Conservation (phyloP, 2,113 vertebrate species). For the Pollachius pollachius region DNA sequence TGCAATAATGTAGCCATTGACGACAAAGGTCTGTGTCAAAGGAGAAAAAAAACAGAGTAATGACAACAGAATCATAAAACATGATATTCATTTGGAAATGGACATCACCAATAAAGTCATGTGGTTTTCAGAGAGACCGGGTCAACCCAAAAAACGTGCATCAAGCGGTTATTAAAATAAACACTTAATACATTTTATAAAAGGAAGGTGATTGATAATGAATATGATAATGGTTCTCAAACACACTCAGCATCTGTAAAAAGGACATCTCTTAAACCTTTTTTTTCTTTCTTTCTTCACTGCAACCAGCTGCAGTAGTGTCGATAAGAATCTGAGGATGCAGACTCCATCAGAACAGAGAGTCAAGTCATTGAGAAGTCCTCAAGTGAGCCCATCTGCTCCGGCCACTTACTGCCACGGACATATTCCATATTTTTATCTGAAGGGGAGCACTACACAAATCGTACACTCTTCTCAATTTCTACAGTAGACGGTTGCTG, state of each 20-base stretch:
- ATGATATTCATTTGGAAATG: slow-evolving; percentile 32
- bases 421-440: slow-evolving; percentile 43
- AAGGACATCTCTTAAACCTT: slow-evolving; percentile 19
- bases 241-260: slow-evolving; percentile 31
- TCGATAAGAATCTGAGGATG: slow-evolving; percentile 39
- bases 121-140: slow-evolving; percentile 56
- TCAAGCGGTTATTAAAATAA: slow-evolving; percentile 35
- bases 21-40: slow-evolving; percentile 35
- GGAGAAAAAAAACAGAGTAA: slow-evolving; percentile 12
- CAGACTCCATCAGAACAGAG: slow-evolving; percentile 27
- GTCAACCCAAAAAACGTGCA: slow-evolving; percentile 31
- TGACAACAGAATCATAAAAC: slow-evolving; percentile 14
- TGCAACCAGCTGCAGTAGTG: slow-evolving; percentile 70
- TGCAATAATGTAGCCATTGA: slow-evolving; percentile 58
- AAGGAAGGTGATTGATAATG: slow-evolving; percentile 33
- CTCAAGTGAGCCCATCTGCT: background rate
- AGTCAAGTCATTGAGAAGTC: no score
- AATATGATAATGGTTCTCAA: slow-evolving; percentile 28
- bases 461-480: slow-evolving; percentile 23
- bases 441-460: slow-evolving; percentile 44
- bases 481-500: no score
- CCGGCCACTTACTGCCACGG: slow-evolving; percentile 5
- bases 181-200: background rate
- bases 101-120: slow-evolving; percentile 42
- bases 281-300: slow-evolving; percentile 17